Conservation (phyloP, 2,113 vertebrate species). For the Tonatia bakeri region DNA sequence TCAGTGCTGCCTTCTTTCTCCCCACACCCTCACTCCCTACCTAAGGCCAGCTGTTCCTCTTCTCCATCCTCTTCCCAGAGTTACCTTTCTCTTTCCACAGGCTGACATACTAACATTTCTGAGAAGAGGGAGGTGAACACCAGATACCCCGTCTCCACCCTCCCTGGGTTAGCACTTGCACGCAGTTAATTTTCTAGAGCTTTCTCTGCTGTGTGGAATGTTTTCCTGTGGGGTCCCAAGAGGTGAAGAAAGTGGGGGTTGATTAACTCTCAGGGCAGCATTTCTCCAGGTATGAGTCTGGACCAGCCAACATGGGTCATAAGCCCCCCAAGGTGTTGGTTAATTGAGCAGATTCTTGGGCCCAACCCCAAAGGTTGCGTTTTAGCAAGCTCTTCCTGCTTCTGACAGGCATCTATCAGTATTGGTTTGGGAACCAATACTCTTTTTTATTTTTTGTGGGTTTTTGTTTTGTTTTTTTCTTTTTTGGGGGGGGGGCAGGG, state of each 20-base stretch:
- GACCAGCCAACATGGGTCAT: rapidly evolving
- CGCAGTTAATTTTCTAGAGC: not conserved
- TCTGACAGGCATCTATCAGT: not conserved
- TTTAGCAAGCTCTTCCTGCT: not conserved
- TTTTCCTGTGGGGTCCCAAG: not conserved
- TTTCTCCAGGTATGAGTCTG: not conserved
- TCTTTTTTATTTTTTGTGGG: not conserved
- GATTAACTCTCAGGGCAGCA: not conserved
- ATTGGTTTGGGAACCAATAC: not conserved
- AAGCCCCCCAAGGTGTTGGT: not conserved
- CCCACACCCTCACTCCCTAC: not conserved
- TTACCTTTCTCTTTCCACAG: not conserved
- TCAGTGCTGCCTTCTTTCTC: not conserved
- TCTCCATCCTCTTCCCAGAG: not conserved
- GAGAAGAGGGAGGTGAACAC: not conserved
- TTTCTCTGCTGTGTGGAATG: not conserved
- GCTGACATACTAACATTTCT: not conserved
- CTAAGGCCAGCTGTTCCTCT: not conserved
- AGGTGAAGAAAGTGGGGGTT: not conserved
- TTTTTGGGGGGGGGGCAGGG: not conserved
- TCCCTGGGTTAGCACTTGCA: not conserved
- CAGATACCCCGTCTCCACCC: not conserved
- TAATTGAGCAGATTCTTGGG: not conserved
- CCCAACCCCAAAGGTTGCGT: not conserved
- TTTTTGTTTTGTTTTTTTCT: not conserved